Conservation (phyloP, 2,888 invertebrate genomes). For the Capitulum mitella region DNA sequence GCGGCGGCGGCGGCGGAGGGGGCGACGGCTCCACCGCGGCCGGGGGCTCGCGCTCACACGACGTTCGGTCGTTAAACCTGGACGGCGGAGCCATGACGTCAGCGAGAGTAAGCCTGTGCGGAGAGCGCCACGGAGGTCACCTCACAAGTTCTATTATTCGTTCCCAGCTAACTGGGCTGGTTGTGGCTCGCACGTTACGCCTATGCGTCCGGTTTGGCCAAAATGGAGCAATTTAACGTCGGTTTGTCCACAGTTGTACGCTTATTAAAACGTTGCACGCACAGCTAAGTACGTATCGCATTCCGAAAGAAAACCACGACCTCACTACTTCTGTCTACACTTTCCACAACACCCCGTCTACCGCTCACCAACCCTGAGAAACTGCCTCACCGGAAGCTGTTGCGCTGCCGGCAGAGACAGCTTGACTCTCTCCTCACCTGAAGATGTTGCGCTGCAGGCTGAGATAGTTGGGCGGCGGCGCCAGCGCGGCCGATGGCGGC, state of each 20-base stretch:
- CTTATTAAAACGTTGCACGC: background rate
- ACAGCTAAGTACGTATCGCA: too few species aligned
- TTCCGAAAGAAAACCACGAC: too few species aligned
- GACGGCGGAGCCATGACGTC: background rate
- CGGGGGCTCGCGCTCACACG: background rate
- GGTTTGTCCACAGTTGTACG: background rate
- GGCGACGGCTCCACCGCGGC: background rate
- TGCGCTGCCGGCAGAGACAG: background rate
- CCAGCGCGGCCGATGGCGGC: conserved; percentile 25
- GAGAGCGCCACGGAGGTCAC: background rate
- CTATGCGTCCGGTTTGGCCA: too few species aligned
- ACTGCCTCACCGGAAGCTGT: background rate
- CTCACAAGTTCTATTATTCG: too few species aligned
- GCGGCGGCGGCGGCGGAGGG: conserved; percentile 17
- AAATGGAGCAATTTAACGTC: background rate
- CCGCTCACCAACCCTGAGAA: too few species aligned
- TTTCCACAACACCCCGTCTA: too few species aligned
- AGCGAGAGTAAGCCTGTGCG: background rate
- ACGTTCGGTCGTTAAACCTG: background rate
- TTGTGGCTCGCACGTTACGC: too few species aligned
- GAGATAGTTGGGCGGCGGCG: conserved; percentile 32
- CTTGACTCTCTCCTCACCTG: conserved; percentile 43
- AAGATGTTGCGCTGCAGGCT: conserved; percentile 38
- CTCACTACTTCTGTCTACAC: too few species aligned
- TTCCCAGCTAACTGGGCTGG: background rate